These are phyloP conservation scores for Antedon mediterranea DNA, from an alignment of 53 echinoderm and acorn worm genomes.

Conservation along the genomic window DNA sequence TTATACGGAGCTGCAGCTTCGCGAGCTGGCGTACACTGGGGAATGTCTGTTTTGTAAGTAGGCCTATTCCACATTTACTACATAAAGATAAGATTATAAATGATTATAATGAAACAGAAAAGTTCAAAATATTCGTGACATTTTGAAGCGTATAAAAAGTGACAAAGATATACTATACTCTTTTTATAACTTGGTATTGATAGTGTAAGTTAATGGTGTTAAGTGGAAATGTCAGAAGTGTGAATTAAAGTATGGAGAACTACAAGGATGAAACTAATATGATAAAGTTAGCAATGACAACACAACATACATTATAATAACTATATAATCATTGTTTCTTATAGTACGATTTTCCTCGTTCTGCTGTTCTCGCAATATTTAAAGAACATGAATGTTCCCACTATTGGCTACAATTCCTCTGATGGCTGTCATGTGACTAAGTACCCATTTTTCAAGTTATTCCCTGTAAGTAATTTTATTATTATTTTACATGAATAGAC, in stretches of 20 bases:
- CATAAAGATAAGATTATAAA: background rate
- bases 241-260: no score
- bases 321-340: background rate
- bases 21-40: conserved; percentile 59
- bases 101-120: background rate
- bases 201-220: no score
- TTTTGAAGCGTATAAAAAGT: no score
- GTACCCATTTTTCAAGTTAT: conserved; percentile 64
- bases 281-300: no score
- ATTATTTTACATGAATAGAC: no score
- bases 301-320: no score
- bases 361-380: conserved; percentile 60
- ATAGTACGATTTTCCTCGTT: conserved; percentile 48
- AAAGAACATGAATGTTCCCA: conserved; percentile 35
- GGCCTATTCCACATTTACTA: background rate
- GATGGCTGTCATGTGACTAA: conserved; percentile 34
- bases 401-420: conserved; percentile 12
- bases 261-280: no score
- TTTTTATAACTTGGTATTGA: no score
- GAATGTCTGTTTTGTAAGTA: conserved; percentile 72
- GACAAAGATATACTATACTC: no score
- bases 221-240: no score
- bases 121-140: no score
- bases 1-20: conserved; percentile 41
- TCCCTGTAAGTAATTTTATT: conserved; percentile 68